These are phyloP conservation scores for Leucoraja erinaceus DNA, from an alignment of 2,113 vertebrate species.

Conservation along the genomic window DNA sequence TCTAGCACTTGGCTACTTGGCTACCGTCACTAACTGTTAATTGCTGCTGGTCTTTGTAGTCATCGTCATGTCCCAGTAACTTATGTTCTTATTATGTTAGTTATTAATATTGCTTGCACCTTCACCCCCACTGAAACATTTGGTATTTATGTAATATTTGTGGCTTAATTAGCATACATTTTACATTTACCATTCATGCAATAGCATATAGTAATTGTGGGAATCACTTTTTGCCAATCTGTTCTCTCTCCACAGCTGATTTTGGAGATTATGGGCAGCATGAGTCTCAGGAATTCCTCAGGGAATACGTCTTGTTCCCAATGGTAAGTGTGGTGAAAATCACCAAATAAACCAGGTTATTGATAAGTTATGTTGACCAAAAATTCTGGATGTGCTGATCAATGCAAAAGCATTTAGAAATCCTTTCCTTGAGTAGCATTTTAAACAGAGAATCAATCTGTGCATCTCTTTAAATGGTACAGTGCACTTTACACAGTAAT, in stretches of 20 bases:
- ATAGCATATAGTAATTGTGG: neutral
- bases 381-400: neutral
- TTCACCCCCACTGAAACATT: neutral
- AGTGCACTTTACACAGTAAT: neutral
- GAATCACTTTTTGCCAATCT: neutral
- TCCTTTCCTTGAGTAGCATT: neutral
- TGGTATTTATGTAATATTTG: neutral
- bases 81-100: neutral
- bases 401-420: neutral
- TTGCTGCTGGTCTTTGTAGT: neutral
- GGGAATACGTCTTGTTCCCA: constrained; percentile 89
- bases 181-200: neutral
- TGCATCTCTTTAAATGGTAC: neutral
- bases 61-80: neutral
- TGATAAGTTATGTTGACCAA: neutral
- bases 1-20: too few species aligned
- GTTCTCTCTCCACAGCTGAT: constrained; percentile 66
- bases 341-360: neutral
- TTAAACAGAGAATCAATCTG: neutral
- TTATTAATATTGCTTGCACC: neutral
- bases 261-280: constrained; percentile 87
- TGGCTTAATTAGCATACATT: neutral
- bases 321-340: constrained; percentile 73
- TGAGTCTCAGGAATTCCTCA: constrained; percentile 88
- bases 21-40: neutral